These are phyloP conservation scores for Drosophila dunni DNA, from an alignment of 1,140 invertebrate species.

Conservation along the genomic window DNA sequence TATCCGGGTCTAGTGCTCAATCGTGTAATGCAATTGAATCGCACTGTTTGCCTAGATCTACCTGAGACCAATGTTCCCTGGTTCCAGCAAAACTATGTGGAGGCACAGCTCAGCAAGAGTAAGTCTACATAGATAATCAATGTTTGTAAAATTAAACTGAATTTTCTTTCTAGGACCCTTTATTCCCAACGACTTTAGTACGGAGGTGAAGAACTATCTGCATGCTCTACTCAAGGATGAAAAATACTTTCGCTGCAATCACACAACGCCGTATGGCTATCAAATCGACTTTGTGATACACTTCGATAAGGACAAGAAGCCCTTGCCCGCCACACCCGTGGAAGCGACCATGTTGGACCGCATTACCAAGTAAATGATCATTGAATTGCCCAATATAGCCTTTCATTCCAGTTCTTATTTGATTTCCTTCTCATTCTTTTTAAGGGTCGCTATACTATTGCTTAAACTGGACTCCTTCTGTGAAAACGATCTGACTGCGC, in stretches of 20 bases:
- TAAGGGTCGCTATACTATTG: slow-evolving; percentile 84
- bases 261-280: slow-evolving; percentile 83
- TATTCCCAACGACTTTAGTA: slow-evolving; percentile 44
- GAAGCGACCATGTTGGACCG: slow-evolving; percentile 75
- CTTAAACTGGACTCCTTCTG: slow-evolving; percentile 82
- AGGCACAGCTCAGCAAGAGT: slow-evolving; percentile 84
- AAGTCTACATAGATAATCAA: background rate
- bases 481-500: slow-evolving; percentile 74
- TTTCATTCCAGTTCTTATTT: background rate
- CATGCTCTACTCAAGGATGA: slow-evolving; percentile 63
- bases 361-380: slow-evolving; percentile 68
- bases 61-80: slow-evolving; percentile 87
- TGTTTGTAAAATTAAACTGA: background rate
- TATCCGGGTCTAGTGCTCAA: slow-evolving; percentile 86
- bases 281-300: slow-evolving; percentile 84
- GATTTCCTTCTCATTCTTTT: background rate
- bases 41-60: slow-evolving; percentile 87
- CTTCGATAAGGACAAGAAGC: slow-evolving; percentile 69
- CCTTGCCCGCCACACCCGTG: slow-evolving; percentile 53
- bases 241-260: slow-evolving; percentile 74
- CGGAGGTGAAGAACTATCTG: slow-evolving; percentile 62
- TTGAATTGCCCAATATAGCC: too few relatives aligned
- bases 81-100: slow-evolving; percentile 88
- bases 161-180: slow-evolving; percentile 52
- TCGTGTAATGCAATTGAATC: slow-evolving; percentile 87